Conservation (phyloP, 2,888 invertebrate species). For the Amphipyra tragopoginis region DNA sequence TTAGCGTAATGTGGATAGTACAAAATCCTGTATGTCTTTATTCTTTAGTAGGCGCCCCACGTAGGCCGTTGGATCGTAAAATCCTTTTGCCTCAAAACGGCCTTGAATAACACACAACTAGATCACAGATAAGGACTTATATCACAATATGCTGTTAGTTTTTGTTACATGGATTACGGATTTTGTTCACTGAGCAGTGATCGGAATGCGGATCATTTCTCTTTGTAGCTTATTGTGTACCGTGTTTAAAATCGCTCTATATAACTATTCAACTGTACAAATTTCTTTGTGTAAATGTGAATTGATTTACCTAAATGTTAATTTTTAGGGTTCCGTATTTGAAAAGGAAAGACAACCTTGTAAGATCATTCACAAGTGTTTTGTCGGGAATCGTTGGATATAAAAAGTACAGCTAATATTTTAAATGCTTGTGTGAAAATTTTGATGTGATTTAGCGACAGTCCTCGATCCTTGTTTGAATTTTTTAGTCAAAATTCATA, state of each 20-base stretch:
- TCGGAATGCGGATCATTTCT: conserved; percentile 25
- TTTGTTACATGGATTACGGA: conserved; percentile 58
- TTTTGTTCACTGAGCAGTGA: conserved; percentile 45
- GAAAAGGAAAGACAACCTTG: conserved; percentile 35
- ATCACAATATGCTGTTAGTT: conserved; percentile 67
- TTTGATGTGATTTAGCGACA: no score
- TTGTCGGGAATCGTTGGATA: no score
- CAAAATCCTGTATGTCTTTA: conserved; percentile 65
- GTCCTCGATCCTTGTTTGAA: no score
- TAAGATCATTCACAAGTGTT: no score
- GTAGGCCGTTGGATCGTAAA: conserved; percentile 71
- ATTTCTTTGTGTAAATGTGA: conserved; percentile 26
- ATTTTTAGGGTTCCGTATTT: conserved; percentile 18
- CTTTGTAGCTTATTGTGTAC: conserved; percentile 27
- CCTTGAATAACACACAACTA: conserved; percentile 72
- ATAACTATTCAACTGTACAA: conserved; percentile 18
- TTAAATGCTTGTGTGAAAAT: no score
- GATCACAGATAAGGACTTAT: conserved; percentile 71
- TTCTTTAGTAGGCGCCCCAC: conserved; percentile 68
- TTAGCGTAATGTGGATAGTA: conserved; percentile 67
- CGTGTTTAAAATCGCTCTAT: conserved; percentile 26
- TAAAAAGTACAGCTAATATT: no score
- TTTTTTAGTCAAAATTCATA: no score
- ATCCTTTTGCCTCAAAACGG: conserved; percentile 70
- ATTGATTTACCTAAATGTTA: conserved; percentile 39